A percentile compares a stretch with the other conserved stretches of the same genome.
phyloP scores from a whole-genome alignment of 2,113 vertebrate species.

The Todiramphus saurophagus region DNA sequence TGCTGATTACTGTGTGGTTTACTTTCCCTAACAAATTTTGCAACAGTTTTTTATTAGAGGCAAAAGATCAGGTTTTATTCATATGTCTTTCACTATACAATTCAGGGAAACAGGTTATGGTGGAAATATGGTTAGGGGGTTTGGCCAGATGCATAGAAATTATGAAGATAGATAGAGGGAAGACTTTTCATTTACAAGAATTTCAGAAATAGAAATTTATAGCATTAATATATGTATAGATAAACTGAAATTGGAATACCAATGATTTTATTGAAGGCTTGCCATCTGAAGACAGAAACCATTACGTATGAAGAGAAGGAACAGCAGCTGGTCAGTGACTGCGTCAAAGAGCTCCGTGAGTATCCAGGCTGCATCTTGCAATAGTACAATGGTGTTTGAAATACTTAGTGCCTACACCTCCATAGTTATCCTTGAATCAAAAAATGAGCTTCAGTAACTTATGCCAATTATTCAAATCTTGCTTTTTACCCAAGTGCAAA shows the following conservation, averaged over 20 bases:
- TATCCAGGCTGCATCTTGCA: constrained; percentile 34
- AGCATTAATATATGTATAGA: background rate
- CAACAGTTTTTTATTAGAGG: background rate
- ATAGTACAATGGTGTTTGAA: background rate
- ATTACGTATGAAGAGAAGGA: constrained; percentile 95
- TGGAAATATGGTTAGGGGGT: background rate
- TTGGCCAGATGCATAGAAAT: background rate
- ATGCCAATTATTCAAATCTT: background rate
- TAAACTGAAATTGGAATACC: background rate
- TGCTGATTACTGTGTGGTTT: background rate
- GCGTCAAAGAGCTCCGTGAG: constrained; percentile 97
- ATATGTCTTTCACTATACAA: background rate
- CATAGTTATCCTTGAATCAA: background rate
- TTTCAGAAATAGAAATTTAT: background rate
- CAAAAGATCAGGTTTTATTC: background rate
- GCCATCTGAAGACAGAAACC: constrained; percentile 92
- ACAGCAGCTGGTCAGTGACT: constrained; percentile 93
- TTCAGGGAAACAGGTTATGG: background rate
- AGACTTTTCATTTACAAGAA: background rate
- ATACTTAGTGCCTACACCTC: background rate
- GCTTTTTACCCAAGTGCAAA: background rate
- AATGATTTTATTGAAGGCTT: constrained; percentile 79
- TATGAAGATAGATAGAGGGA: background rate
- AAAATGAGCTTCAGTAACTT: background rate
- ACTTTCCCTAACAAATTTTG: background rate